Evolutionary conservation across 1,140 invertebrate genomes (phyloP), one percentile per base, ranked within the genome.

Genomic region (Harlomillsia oculata): DNA sequence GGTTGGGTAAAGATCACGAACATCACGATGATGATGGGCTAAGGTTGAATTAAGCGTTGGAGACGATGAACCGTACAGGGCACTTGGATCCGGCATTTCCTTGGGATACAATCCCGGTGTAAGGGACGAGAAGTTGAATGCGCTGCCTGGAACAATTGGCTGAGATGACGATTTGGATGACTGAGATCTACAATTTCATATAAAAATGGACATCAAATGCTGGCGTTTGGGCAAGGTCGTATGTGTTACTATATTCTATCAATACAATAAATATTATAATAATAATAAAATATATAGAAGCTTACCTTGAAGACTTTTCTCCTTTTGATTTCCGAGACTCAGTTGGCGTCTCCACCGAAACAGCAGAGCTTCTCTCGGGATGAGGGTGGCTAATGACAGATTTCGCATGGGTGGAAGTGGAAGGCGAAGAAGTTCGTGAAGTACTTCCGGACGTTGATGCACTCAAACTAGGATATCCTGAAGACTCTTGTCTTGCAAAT

Each of bases 41-140:
- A 58, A 30, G 5, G 56, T 23, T 9, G 59, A 59, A 0, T 53
- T 50, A 8, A 58, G 30, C 11, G 56, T 32, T 4, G 59, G 62
- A 11, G 56, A 45, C n/a, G 56, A 56, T 0, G 51, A 40, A 3
- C 40, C 28, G 49, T 62, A 65, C 3, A 62, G 34, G 13, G 36
- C 41, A 34, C 57, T 50, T 4, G 56, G 28, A 13, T 56, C 55
- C 6, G 56, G 45, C 40, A 62, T 65, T 34, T 65, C 63, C 29
- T 65, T 65, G 2, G 63, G 56, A 36, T 65, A 65, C 6, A 65
- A 40, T 1, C 56, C 53, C 0, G 63, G 56, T 6, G 55, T 23
- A 21, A 64, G 43, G 1, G 46, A 43, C 1, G 63, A 62, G 28
- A 65, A 62, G 34, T 62, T 65, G 30, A 65, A 65, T 11, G 63